Base-by-base conservation (phyloP, 2,797 vertebrate species). In the Enteromius fasciolatus region DNA sequence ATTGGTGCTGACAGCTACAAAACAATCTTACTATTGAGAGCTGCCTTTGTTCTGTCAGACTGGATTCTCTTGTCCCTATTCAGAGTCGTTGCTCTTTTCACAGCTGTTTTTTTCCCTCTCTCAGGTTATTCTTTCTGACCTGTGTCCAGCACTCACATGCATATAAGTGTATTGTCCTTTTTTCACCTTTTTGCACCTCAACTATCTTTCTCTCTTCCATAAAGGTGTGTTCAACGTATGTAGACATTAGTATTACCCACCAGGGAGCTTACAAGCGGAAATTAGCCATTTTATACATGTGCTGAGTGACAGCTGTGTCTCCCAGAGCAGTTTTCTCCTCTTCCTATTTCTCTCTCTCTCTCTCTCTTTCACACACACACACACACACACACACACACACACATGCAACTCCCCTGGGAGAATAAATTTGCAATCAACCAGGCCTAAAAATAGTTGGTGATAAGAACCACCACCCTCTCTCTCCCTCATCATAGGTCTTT, bases 341-440 rank as follows among this genome's bases (percentile, higher is more conserved):
- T 77, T 67, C 78, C 75, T 39, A 33, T 41, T 46, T 20, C 20
- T 20, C 31, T 7, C 7, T 8, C 46, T 33, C 78, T 63, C 61
- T 20, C 31, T 75, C 72, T 33, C 79, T 17, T 66, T 14, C 69
- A 70, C 82, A 76, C 89, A 88, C 87, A 50, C 90, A n/a, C 70
- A 18, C 69, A 70, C 82, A 76, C 89, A 88, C 87, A 50, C 90
- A 84, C 87, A 78, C 54, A 67, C 63, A 23, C 68, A n/a, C 66
- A 48, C 76, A 76, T 76, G 59, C 86, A 87, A 85, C 87, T 88
- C 89, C 91, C 91, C 90, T 90, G 81, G 86, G 93, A 92, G 92
- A 92, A 94, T 93, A 93, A 93, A 94, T 94, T 91, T 92, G 93
- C 92, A 94, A 94, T 95, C 93, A 94, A 92, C 89, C 90, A 90